These are phyloP conservation scores for Caiman crocodilus DNA, from an alignment of 2,797 vertebrate genomes.

Conservation along the genomic window DNA sequence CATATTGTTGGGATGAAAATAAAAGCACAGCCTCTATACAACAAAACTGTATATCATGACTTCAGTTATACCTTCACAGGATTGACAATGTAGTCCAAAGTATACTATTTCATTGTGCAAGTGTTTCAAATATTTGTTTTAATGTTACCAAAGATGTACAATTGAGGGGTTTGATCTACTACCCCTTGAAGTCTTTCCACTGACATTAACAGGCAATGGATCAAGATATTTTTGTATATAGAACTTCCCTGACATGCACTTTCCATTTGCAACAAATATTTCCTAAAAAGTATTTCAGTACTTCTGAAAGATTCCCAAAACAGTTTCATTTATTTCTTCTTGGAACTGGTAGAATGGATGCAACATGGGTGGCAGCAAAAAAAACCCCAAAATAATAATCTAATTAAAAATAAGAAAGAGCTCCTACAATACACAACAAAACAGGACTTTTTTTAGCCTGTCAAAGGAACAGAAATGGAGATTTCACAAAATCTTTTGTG, in stretches of 20 bases:
- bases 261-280: neutral
- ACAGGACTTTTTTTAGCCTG: no score
- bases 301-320: neutral
- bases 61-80: neutral
- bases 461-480: no score
- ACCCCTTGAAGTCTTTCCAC: neutral
- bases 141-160: neutral
- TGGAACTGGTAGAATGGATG: neutral
- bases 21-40: neutral
- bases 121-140: neutral
- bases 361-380: neutral
- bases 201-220: neutral
- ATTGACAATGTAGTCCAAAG: neutral
- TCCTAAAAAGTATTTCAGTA: neutral
- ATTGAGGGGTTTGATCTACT: neutral
- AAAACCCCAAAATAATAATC: no score
- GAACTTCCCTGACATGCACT: neutral
- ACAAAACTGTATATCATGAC: neutral
- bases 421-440: no score
- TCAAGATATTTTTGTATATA: neutral
- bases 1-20: slow-evolving; percentile 1
- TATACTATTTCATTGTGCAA: neutral
- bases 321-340: neutral
- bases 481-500: no score
- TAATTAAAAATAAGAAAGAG: no score